Conservation (phyloP, 2,888 invertebrate species). For the Lasius platythorax region DNA sequence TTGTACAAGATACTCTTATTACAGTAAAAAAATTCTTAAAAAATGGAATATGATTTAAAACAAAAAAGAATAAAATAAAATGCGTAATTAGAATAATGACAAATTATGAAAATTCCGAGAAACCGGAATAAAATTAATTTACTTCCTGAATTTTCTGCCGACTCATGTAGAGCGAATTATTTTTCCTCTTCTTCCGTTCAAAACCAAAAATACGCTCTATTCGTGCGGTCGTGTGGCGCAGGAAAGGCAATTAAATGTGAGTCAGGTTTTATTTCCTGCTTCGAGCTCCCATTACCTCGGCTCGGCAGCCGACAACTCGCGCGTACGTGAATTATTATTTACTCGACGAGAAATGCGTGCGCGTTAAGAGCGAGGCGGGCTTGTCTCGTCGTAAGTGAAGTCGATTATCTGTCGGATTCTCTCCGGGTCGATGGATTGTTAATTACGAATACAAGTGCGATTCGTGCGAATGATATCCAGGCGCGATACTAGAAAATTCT, state of each 20-base stretch:
- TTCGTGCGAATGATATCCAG: neutral
- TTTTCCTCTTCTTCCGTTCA: conserved; percentile 32
- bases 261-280: conserved; percentile 76
- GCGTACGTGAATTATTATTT: conserved; percentile 54
- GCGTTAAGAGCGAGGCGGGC: neutral
- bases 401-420: conserved; percentile 71
- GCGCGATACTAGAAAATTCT: conserved; percentile 36
- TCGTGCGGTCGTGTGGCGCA: conserved; percentile 58
- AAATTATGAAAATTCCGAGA: neutral
- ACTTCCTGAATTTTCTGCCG: too few species aligned
- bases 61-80: neutral
- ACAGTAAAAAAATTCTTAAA: neutral
- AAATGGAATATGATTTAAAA: neutral
- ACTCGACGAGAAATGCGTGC: conserved; percentile 16
- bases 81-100: neutral
- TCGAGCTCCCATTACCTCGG: conserved; percentile 68
- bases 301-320: conserved; percentile 23
- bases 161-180: conserved; percentile 9
- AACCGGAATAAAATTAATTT: neutral
- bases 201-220: conserved; percentile 65
- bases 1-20: neutral
- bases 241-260: conserved; percentile 70
- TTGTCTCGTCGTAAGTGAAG: conserved; percentile 61
- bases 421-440: conserved; percentile 73
- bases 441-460: conserved; percentile 50